These are phyloP conservation scores for Delphinapterus leucas DNA, from an alignment of 2,113 vertebrate genomes.

Conservation along the genomic window DNA sequence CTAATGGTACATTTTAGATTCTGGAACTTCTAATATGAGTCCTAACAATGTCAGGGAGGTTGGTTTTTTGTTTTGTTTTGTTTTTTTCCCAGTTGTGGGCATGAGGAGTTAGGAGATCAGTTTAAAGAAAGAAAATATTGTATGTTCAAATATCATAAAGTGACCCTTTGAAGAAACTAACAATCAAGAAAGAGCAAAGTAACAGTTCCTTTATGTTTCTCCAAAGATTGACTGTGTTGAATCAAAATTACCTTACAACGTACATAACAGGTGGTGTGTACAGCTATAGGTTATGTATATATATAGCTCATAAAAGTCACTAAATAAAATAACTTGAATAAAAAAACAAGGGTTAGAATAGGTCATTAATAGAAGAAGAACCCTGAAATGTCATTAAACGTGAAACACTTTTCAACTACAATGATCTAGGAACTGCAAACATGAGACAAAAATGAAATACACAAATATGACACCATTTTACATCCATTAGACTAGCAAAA, in stretches of 20 bases:
- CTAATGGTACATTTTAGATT: neutral
- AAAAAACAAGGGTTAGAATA: neutral
- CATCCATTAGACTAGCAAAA: neutral
- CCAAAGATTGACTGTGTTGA: neutral
- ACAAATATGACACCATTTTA: neutral
- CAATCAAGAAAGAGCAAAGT: neutral
- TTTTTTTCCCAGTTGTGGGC: neutral
- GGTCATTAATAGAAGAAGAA: neutral
- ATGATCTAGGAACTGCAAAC: neutral
- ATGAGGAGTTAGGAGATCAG: neutral
- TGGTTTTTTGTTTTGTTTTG: too few relatives aligned
- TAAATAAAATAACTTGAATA: neutral
- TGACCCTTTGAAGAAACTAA: neutral
- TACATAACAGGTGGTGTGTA: neutral
- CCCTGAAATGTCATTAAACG: neutral
- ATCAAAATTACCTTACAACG: neutral
- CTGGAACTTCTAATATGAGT: neutral
- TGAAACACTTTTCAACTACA: neutral
- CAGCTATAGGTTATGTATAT: too few relatives aligned
- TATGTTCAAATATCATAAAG: neutral
- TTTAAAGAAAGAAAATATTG: neutral
- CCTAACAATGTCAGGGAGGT: neutral
- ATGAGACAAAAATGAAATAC: neutral
- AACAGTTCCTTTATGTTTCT: neutral
- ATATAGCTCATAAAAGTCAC: neutral